These are phyloP conservation scores for Nasonovia ribisnigri DNA, from an alignment of 2,888 invertebrate species.

Conservation along the genomic window DNA sequence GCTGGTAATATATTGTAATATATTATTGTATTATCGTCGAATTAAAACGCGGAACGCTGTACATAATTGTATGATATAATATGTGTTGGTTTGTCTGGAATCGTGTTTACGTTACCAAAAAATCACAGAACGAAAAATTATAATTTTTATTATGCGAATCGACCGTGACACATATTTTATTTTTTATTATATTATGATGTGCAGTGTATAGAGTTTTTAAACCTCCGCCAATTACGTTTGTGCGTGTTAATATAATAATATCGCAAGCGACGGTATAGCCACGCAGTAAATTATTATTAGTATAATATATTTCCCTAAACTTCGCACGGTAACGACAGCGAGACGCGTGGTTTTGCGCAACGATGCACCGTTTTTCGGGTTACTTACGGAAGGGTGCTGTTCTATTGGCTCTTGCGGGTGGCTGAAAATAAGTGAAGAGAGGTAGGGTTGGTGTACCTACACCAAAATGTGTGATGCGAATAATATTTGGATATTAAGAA, in stretches of 20 bases:
- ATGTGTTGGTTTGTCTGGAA: not conserved
- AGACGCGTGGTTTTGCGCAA: not conserved
- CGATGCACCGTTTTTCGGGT: not conserved
- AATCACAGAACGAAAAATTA: not conserved
- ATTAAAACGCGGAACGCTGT: not conserved
- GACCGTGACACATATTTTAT: conserved; percentile 39
- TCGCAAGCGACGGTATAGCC: not conserved
- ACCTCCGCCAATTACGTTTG: not conserved
- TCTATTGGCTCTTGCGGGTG: not conserved
- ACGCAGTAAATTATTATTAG: not conserved
- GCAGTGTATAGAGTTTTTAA: not conserved
- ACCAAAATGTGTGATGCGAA: not conserved
- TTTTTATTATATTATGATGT: not conserved
- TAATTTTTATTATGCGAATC: conserved; percentile 15
- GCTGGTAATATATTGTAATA: not conserved
- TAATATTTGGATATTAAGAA: not conserved
- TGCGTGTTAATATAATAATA: conserved; percentile 8
- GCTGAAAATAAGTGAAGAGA: not conserved
- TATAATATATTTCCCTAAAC: not conserved
- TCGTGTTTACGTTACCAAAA: not conserved
- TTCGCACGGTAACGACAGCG: not conserved
- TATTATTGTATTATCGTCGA: not conserved
- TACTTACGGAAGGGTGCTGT: not conserved
- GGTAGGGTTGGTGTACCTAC: not conserved
- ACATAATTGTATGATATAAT: not conserved